Percentiles rank a stretch among this genome's conserved stretches.
Evolutionary conservation across 2,113 vertebrate species (phyloP).

Genomic region (Isurus oxyrinchus): DNA sequence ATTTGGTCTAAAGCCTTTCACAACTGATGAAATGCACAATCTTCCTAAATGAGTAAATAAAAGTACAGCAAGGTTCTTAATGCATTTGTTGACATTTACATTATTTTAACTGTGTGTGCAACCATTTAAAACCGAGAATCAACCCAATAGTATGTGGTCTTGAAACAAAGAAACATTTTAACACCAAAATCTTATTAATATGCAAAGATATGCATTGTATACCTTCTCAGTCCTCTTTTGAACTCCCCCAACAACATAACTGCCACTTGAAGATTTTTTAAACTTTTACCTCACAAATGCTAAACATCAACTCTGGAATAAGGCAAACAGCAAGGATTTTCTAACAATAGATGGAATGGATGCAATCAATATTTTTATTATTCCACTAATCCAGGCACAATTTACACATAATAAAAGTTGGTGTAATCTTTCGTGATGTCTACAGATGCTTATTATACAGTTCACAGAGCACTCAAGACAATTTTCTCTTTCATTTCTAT

Average conservation of each 20-base stretch:
- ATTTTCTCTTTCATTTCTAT: slow-evolving; percentile 44
- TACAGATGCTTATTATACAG: slow-evolving; percentile 41
- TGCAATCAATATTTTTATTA: slow-evolving; percentile 75
- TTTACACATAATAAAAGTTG: slow-evolving; percentile 56
- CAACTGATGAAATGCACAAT: background rate
- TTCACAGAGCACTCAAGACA: slow-evolving; percentile 46
- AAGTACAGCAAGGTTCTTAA: slow-evolving; percentile 37
- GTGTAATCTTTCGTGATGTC: slow-evolving; percentile 51
- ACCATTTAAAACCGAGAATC: slow-evolving; percentile 74
- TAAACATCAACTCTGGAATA: slow-evolving; percentile 63
- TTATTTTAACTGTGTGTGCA: slow-evolving; percentile 73
- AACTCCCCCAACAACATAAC: slow-evolving; percentile 66
- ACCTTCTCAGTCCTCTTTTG: slow-evolving; percentile 67
- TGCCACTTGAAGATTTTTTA: slow-evolving; percentile 53
- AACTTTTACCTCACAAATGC: slow-evolving; percentile 69
- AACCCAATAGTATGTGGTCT: slow-evolving; percentile 75
- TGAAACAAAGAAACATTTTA: slow-evolving; percentile 75
- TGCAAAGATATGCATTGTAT: slow-evolving; percentile 58
- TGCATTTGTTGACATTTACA: slow-evolving; percentile 72
- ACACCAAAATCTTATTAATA: slow-evolving; percentile 56
- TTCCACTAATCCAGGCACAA: slow-evolving; percentile 41
- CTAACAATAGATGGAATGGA: slow-evolving; percentile 73
- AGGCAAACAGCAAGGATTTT: slow-evolving; percentile 70
- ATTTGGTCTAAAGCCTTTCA: background rate
- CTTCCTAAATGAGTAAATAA: background rate